Conservation (phyloP, 2,888 invertebrate species). For the Prosapia bicincta region DNA sequence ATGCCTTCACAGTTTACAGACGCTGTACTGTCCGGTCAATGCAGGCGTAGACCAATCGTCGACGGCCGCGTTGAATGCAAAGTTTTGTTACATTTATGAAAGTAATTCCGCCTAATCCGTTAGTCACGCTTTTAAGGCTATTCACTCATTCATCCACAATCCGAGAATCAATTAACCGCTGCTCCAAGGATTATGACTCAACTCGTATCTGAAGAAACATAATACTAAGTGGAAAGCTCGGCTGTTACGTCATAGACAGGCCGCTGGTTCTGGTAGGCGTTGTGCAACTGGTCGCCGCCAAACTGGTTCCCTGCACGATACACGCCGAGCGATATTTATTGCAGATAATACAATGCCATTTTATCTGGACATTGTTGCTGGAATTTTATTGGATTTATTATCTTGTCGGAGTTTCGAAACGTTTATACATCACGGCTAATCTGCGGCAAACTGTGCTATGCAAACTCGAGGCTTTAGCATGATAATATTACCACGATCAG, state of each 20-base stretch:
- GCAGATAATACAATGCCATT: not conserved
- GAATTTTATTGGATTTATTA: not conserved
- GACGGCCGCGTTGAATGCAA: too few relatives aligned
- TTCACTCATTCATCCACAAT: not conserved
- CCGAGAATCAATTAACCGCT: not conserved
- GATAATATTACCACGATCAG: too few relatives aligned
- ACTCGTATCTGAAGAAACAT: not conserved
- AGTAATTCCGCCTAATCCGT: not conserved
- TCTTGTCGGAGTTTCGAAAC: too few relatives aligned
- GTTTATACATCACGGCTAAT: too few relatives aligned
- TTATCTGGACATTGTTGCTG: not conserved
- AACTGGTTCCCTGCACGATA: not conserved
- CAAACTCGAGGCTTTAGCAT: too few relatives aligned
- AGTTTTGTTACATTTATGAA: too few relatives aligned
- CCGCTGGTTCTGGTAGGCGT: not conserved
- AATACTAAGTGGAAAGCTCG: not conserved
- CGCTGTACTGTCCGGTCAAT: too few relatives aligned
- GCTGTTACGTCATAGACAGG: not conserved
- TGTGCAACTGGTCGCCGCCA: not conserved
- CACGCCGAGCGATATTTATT: not conserved
- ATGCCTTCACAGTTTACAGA: too few relatives aligned
- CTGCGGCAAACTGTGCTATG: too few relatives aligned
- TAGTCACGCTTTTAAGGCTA: not conserved
- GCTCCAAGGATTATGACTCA: not conserved
- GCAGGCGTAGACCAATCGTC: too few relatives aligned